Evolutionary conservation across 2,113 vertebrate species (phyloP), one percentile per base, ranked within the genome.

Genomic region (Stigmatopora argus): DNA sequence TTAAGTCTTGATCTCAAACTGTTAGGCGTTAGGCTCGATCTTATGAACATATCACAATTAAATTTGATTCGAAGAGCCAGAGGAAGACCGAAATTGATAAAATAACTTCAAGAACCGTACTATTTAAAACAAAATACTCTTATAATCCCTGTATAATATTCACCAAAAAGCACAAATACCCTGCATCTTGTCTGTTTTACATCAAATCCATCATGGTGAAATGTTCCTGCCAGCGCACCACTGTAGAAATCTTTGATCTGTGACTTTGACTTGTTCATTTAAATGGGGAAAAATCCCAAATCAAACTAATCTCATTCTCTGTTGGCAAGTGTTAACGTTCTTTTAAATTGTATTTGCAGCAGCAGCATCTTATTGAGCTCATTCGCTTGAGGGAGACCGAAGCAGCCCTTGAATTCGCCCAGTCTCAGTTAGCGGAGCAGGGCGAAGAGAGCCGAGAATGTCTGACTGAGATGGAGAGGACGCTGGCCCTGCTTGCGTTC

Each of bases 331-430:
- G 8, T 1, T 44, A 49, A 34, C 38, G 15, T 8, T 35, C 2
- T 14, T 67, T 8, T 1, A 41, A 31, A 49, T 66, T 72, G 7
- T 47, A 0, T 70, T 48, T 77, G 64, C 76, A 98, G 97, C 97
- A 99, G 79, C 97, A 98, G 84, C 97, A 99, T 87, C 86, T 99
- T 84, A 99, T 99, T 0, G 97, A 99, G 88, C 88, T 99, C 87
- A 99, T 99, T 82, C 94, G 96, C 71, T 91, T 97, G 86, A 92
- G 95, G 35, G 96, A 98, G 90, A 98, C 96, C 0, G 96, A 98
- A 87, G 96, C 96, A 0, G 97, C 97, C 0, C 90, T 99, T 70
- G 96, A 98, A 80, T 99, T 99, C 77, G 97, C 97, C 9, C 97
- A 98, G 91, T 95, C 94, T 0, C 96, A 99, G 85, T 85, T 99